Conservation (phyloP, 2,113 vertebrate species). For the Aldabrachelys gigantea region DNA sequence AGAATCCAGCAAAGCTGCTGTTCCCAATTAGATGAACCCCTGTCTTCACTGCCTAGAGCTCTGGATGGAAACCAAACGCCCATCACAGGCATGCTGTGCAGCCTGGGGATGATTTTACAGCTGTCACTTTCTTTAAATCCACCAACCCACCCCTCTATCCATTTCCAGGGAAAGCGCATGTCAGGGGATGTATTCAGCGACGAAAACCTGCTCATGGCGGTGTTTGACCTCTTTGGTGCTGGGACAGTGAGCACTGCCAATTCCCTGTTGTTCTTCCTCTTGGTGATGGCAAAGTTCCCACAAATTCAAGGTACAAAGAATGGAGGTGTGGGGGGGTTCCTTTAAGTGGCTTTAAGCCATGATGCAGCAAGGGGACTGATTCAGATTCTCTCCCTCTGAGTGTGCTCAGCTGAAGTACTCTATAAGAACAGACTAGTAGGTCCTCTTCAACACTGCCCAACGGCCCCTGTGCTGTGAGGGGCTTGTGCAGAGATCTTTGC, state of each 20-base stretch:
- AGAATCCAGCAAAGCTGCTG: no score
- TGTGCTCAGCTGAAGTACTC: fast-evolving
- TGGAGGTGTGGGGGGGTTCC: fast-evolving
- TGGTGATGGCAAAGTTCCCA: slow-evolving; percentile 79
- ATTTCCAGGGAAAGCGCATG: slow-evolving; percentile 42
- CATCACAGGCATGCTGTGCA: not conserved
- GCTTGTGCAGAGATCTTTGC: not conserved
- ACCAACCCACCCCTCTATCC: not conserved
- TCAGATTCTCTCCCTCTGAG: not conserved
- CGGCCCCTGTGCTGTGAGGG: no score
- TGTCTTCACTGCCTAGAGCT: not conserved
- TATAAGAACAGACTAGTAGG: not conserved
- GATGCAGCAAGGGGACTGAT: fast-evolving
- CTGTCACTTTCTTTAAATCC: fast-evolving
- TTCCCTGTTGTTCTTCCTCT: slow-evolving; percentile 71
- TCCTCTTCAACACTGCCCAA: not conserved
- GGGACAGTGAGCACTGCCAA: slow-evolving; percentile 75
- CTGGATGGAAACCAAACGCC: fast-evolving
- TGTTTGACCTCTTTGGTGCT: slow-evolving; percentile 70
- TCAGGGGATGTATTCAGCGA: slow-evolving; percentile 29
- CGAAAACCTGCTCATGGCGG: slow-evolving; percentile 60
- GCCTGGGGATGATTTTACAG: not conserved
- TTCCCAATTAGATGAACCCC: no score
- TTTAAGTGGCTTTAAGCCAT: fast-evolving
- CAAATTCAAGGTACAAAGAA: slow-evolving; percentile 76